Conservation (phyloP, 1,140 invertebrate species). For the Temnothorax nylanderi region DNA sequence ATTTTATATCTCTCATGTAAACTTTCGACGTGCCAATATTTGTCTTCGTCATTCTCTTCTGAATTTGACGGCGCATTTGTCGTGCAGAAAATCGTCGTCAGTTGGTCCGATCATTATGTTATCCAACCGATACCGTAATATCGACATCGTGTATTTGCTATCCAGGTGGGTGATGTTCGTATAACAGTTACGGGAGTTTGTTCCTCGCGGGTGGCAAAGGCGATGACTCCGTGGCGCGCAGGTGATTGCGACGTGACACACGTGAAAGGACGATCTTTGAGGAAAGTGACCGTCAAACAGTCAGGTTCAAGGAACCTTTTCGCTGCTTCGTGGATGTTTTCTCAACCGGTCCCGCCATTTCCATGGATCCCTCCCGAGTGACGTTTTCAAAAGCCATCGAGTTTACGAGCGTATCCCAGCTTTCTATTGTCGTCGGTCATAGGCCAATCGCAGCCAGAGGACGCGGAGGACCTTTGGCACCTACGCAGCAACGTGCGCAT, state of each 20-base stretch:
- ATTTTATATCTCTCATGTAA: not conserved
- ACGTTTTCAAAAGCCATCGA: conserved; percentile 55
- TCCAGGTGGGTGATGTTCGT: conserved; percentile 48
- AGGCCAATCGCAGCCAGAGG: conserved; percentile 52
- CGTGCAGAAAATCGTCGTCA: not conserved
- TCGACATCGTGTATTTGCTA: conserved; percentile 20
- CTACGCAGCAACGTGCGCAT: conserved; percentile 33
- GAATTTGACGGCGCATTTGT: not conserved
- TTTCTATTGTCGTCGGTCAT: conserved; percentile 58
- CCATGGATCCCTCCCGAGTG: conserved; percentile 41
- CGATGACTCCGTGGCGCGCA: conserved; percentile 54
- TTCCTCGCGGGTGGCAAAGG: conserved; percentile 48
- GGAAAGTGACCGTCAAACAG: conserved; percentile 47
- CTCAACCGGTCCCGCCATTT: conserved; percentile 39
- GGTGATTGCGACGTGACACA: conserved; percentile 54
- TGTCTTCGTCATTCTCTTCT: not conserved
- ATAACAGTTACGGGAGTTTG: conserved; percentile 48
- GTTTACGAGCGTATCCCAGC: conserved; percentile 50
- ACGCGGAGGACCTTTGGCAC: conserved; percentile 49
- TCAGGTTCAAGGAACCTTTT: conserved; percentile 40
- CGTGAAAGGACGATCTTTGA: conserved; percentile 53
- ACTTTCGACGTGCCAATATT: not conserved
- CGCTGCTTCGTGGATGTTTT: conserved; percentile 10
- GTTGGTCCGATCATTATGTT: not conserved
- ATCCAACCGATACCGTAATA: conserved; percentile 48